Conservation (phyloP, 2,797 vertebrate species). For the Liparis tanakae region DNA sequence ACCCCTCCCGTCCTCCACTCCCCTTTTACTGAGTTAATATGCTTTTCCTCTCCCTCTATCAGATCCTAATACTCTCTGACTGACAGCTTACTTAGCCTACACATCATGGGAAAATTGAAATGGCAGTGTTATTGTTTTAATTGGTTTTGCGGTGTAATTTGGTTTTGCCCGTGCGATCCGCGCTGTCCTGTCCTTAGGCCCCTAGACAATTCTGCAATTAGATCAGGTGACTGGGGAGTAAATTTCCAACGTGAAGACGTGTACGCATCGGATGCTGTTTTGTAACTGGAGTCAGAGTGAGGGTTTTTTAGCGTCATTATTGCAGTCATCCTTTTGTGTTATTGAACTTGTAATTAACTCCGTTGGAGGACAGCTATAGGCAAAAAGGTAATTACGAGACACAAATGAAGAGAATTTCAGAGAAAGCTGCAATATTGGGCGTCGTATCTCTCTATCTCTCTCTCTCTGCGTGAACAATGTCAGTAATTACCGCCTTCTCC, state of each 20-base stretch:
- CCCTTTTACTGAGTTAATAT: slow-evolving; percentile 62
- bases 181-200: slow-evolving; percentile 35
- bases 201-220: slow-evolving; percentile 43
- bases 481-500: slow-evolving; percentile 58
- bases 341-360: slow-evolving; percentile 52
- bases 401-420: slow-evolving; percentile 49
- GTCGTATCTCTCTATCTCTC: slow-evolving; percentile 21
- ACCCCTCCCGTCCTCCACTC: slow-evolving; percentile 36
- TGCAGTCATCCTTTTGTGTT: slow-evolving; percentile 39
- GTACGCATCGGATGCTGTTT: slow-evolving; percentile 42
- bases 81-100: slow-evolving; percentile 66
- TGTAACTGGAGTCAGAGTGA: slow-evolving; percentile 43
- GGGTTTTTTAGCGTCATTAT: slow-evolving; percentile 42
- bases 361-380: slow-evolving; percentile 38
- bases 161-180: slow-evolving; percentile 62
- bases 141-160: slow-evolving; percentile 72
- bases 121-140: slow-evolving; percentile 75
- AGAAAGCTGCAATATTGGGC: slow-evolving; percentile 39
- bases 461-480: slow-evolving; percentile 3
- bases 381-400: slow-evolving; percentile 57
- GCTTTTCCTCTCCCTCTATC: slow-evolving; percentile 55
- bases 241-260: slow-evolving; percentile 41
- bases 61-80: slow-evolving; percentile 74
- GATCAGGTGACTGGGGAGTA: slow-evolving; percentile 56
- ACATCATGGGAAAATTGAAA: slow-evolving; percentile 71